Evolutionary conservation across 1,140 invertebrate genomes (phyloP), one percentile per base, ranked within the genome.

Genomic region (Meloidogyne hapla): DNA sequence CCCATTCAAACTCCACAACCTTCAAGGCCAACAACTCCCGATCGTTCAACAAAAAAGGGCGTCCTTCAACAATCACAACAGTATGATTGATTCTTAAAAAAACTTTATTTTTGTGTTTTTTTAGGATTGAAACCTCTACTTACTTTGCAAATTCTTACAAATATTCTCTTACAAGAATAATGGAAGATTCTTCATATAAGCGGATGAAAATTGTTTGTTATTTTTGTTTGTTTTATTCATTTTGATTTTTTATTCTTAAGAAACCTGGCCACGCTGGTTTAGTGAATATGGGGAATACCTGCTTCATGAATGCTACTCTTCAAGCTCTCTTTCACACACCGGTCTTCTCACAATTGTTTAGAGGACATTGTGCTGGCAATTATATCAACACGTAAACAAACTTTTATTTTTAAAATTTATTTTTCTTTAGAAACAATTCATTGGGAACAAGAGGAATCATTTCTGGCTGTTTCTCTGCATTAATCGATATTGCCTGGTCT

Each of bases 291-390:
- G 94, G 94, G 5, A 98, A 98, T 88, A 98, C 96, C 2, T 99
- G 96, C 89, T 98, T 98, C 88, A 92, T 99, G 91, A 98, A 98
- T 91, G 95, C 96, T 0, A 96, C 94, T 38, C 92, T 98, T 61
- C 96, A 98, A 88, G 98, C 95, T 88, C 89, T 99, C 18, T 80
- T 79, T 63, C 66, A 79, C 42, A 79, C 78, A 26, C 78, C 68
- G 1, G 25, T 13, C 15, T 79, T 79, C 40, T 73, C 76, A 1
- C 9, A 70, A 5, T 23, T 80, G 23, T 78, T 78, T 26, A 13
- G 45, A 3, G 45, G 61, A 13, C 45, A 76, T 26, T n/a, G 40
- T 18, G 28, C 76, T 2, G 67, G 23, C n/a, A 28, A 33, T 6
- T 64, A 12, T 12, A 70, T 78, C 15, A 78, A 78, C 33, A 63